Percentiles rank a stretch among this genome's conserved stretches.
Evolutionary conservation across 2,888 invertebrate genomes (phyloP).

Genomic region (Lasioglossum leucozonium): DNA sequence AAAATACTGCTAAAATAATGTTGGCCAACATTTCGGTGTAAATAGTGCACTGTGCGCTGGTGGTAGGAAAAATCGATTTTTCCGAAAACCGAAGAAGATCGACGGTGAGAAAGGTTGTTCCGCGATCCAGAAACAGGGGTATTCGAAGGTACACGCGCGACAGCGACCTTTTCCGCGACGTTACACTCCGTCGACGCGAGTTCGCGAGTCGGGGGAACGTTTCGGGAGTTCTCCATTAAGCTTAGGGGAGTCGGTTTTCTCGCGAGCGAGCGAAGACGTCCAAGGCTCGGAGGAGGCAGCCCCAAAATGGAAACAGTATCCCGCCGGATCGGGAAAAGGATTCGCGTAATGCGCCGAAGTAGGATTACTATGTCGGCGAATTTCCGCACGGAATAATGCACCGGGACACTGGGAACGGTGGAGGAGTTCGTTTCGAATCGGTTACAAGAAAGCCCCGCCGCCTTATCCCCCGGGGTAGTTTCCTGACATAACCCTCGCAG

Average conservation of each 20-base stretch:
- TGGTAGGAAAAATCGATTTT: no score
- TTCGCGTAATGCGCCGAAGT: constrained; percentile 32
- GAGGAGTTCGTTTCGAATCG: constrained; percentile 16
- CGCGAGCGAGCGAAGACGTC: neutral
- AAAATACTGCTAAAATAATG: no score
- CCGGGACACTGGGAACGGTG: neutral
- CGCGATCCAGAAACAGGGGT: neutral
- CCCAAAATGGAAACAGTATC: neutral
- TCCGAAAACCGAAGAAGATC: no score
- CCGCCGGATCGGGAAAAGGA: constrained; percentile 20
- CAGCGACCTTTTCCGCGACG: neutral
- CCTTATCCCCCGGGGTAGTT: neutral
- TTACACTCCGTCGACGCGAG: neutral
- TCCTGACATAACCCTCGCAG: constrained; percentile 16
- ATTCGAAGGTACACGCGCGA: neutral
- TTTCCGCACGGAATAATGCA: constrained; percentile 20
- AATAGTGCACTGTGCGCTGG: no score
- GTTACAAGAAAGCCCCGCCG: neutral
- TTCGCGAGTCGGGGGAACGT: neutral
- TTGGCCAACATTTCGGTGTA: no score
- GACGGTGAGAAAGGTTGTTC: neutral
- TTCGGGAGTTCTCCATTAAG: neutral
- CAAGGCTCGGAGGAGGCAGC: neutral
- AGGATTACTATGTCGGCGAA: constrained; percentile 36
- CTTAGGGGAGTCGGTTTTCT: neutral